These are phyloP conservation scores for Sceliomorpha sp. DNA, from an alignment of 2,888 invertebrate genomes.

Conservation along the genomic window DNA sequence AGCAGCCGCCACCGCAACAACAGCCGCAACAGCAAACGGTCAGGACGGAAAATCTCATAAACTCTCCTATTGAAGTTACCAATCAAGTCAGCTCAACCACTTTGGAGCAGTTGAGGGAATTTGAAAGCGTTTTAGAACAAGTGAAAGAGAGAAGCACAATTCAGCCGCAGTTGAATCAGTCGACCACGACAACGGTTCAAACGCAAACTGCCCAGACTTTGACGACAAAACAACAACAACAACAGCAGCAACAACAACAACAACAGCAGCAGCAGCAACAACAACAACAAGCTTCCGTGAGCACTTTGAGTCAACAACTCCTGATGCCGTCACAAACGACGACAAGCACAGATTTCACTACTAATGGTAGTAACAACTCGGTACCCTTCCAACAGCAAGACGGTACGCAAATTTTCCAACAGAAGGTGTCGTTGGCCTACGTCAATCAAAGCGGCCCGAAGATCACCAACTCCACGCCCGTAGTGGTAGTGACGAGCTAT, in stretches of 20 bases:
- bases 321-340: conserved; percentile 69
- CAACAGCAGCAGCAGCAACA: too few relatives aligned
- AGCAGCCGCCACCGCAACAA: conserved; percentile 79
- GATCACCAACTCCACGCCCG: conserved; percentile 79
- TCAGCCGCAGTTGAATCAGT: conserved; percentile 79
- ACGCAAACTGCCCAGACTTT: conserved; percentile 71
- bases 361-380: conserved; percentile 60
- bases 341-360: conserved; percentile 66
- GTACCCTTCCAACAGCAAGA: conserved; percentile 64
- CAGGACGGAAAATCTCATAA: conserved; percentile 61
- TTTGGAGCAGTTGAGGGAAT: conserved; percentile 88
- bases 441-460: conserved; percentile 81
- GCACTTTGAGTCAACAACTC: conserved; percentile 71
- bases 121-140: conserved; percentile 90
- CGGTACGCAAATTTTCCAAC: conserved; percentile 71
- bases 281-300: conserved; percentile 62
- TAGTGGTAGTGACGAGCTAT: conserved; percentile 83
- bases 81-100: conserved; percentile 86
- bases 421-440: conserved; percentile 82
- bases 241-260: too few relatives aligned
- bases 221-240: conserved; percentile 56
- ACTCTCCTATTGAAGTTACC: conserved; percentile 71
- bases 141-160: conserved; percentile 88
- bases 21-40: conserved; percentile 80
- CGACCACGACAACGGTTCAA: conserved; percentile 60